These are phyloP conservation scores for Xenops minutus DNA, from an alignment of 2,797 vertebrate genomes.

Conservation along the genomic window DNA sequence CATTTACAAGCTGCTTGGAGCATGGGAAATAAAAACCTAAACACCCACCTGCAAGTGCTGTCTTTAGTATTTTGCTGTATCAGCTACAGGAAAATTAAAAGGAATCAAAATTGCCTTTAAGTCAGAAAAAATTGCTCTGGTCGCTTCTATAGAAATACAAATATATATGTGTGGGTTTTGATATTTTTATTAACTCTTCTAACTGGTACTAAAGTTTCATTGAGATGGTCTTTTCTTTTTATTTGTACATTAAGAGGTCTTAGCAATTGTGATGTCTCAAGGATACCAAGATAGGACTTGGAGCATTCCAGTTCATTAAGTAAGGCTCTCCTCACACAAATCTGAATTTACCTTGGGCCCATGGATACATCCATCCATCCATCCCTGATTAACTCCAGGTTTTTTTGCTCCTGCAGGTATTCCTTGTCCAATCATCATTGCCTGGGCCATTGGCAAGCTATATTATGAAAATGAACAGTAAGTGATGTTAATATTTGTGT, in stretches of 20 bases:
- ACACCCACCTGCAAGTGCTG: not conserved
- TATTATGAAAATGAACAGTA: constrained; percentile 97
- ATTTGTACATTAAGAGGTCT: not conserved
- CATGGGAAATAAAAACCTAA: not conserved
- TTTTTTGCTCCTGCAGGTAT: constrained; percentile 80
- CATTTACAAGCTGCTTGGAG: not conserved
- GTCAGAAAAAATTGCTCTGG: not conserved
- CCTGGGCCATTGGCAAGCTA: constrained; percentile 93
- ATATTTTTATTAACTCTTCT: not conserved
- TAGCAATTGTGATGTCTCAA: not conserved
- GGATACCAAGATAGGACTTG: not conserved
- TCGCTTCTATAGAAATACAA: not conserved
- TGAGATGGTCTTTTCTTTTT: not conserved
- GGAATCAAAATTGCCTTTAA: not conserved
- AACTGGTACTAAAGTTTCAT: not conserved
- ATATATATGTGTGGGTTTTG: not conserved
- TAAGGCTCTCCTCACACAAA: not conserved
- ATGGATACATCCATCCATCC: not conserved
- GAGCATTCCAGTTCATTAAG: not conserved
- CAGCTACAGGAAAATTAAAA: not conserved
- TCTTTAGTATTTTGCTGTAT: not conserved
- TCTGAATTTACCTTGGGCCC: not conserved
- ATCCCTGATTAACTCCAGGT: not conserved
- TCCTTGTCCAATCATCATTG: constrained; percentile 92
- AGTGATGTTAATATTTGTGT: constrained; percentile 63